phyloP scores from a whole-genome alignment of 1,140 invertebrate species.

The Homalodisca vitripennis region DNA sequence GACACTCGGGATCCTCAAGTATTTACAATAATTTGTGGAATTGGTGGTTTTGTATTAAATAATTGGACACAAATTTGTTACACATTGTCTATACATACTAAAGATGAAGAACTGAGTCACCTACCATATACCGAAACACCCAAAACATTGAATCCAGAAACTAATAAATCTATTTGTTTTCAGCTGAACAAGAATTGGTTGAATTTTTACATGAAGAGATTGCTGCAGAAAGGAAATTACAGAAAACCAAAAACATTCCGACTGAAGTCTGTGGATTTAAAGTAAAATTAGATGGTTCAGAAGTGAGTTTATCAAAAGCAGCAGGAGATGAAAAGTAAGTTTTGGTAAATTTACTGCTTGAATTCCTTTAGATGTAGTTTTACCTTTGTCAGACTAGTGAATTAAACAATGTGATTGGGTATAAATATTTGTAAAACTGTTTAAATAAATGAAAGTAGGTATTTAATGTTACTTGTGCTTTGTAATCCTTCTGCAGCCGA shows the following conservation, averaged over 20 bases:
- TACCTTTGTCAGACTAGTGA: not conserved
- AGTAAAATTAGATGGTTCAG: slow-evolving; percentile 70
- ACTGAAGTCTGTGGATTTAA: slow-evolving; percentile 76
- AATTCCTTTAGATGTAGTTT: not conserved
- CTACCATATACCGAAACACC: not conserved
- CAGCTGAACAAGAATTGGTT: slow-evolving; percentile 81
- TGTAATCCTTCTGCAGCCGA: not conserved
- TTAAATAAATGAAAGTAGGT: not conserved
- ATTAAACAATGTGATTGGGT: not conserved
- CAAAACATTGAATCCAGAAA: no score
- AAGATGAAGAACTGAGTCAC: not conserved
- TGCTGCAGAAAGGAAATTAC: slow-evolving; percentile 77
- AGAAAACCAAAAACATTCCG: slow-evolving; percentile 71
- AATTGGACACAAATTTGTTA: not conserved
- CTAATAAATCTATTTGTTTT: slow-evolving; percentile 5
- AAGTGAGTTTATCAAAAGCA: slow-evolving; percentile 74
- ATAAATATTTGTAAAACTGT: slow-evolving; percentile 1
- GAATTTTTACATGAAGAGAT: slow-evolving; percentile 89
- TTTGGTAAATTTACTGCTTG: not conserved
- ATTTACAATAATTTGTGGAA: not conserved
- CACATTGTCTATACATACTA: not conserved
- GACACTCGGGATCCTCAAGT: no score
- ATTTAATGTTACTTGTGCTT: not conserved
- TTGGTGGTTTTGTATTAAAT: not conserved
- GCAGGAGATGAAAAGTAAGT: slow-evolving; percentile 73